Evolutionary conservation across 2,113 vertebrate species (phyloP), one percentile per base, ranked within the genome.

Genomic region (Hippocampus barbouri): DNA sequence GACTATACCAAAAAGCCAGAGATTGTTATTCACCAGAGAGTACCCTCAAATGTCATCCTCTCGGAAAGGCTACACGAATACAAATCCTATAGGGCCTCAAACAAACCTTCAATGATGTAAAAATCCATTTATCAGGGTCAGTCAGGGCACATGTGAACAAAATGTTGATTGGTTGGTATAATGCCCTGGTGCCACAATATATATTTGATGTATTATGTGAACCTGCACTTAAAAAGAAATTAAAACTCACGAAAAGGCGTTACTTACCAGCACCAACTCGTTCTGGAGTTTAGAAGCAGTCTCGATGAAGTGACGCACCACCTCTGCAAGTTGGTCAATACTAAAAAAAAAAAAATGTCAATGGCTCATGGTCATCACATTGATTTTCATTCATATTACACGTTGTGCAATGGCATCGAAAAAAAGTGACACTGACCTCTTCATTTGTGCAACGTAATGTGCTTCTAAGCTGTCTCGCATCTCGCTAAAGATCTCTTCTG

Each of bases 221-320:
- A 25, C 0, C n/a, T 21, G 7, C 27, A 27, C 7, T 15, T 4
- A 0, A 5, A 53, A 20, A 49, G 10, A 67, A 5, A 10, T 14
- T 6, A 70, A 51, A 56, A 5, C 41, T 3, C 2, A 69, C 45
- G 14, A 30, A 0, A 62, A 0, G 18, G 10, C 14, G 4, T 2
- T 57, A 80, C 83, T 2, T 79, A 86, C 89, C 87, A 97, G 90
- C 40, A 87, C 86, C 18, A 97, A 87, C 79, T 96, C 86, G 38
- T 93, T 84, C 8, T 92, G 79, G 62, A 98, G 92, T 87, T 90
- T 93, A 57, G 81, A 85, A n/a, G 85, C 87, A 51, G 85, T 83
- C 89, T 96, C 94, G 76, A 97, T 94, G 85, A 95, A 89, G 68
- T 93, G 88, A 38, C 90, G 86, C 51, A 92, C 89, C 74, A 96